Percentiles rank a stretch among this genome's conserved stretches.
Conservation (phyloP, 2,113 vertebrate species). For the Illadopsis cleaveri region DNA sequence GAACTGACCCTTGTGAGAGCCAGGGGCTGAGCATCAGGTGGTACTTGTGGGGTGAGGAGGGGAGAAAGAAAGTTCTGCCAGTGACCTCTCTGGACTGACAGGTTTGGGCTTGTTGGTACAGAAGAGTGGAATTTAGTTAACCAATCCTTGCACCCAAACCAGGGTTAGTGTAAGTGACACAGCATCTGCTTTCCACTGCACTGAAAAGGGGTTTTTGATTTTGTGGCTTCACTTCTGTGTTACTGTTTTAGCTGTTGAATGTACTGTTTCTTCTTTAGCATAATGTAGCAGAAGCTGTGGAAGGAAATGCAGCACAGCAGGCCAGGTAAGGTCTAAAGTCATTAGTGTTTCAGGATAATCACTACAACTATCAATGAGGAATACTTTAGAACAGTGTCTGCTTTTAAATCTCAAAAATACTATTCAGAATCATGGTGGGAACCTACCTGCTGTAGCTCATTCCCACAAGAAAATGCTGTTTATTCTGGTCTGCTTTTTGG, state of each 20-base stretch:
- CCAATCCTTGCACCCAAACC: neutral
- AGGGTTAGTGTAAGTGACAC: neutral
- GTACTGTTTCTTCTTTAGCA: neutral
- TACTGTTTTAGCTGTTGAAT: neutral
- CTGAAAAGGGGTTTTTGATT: neutral
- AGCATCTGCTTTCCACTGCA: neutral
- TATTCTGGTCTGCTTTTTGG: neutral
- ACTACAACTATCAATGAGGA: neutral
- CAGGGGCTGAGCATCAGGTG: neutral
- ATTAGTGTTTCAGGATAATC: neutral
- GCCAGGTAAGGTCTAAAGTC: neutral
- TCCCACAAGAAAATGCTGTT: neutral
- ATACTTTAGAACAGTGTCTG: neutral
- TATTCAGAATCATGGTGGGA: neutral
- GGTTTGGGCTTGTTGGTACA: neutral
- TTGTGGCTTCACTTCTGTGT: neutral
- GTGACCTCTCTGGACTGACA: accelerated
- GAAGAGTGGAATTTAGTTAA: neutral
- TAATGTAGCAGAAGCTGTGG: neutral
- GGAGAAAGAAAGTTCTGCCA: neutral
- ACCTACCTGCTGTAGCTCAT: neutral
- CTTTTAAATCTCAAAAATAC: neutral
- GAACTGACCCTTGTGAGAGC: neutral
- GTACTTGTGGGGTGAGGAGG: neutral
- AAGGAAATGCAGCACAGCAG: neutral